Base-by-base conservation (phyloP, 2,888 invertebrate genomes). In the Epicampocera succincta region DNA sequence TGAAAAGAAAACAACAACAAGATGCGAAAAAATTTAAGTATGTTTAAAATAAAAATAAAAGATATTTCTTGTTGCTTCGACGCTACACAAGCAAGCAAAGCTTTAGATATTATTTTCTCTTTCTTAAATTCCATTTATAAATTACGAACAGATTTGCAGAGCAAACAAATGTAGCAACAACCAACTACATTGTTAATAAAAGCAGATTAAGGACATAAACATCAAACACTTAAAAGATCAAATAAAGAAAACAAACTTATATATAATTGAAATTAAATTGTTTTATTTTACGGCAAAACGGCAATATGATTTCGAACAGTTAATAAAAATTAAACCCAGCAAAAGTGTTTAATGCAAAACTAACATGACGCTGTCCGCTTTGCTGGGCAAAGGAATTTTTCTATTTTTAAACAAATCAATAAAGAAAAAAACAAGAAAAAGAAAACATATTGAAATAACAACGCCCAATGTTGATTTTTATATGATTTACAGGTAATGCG, bases 11-110 rank as follows among this genome's bases (percentile, higher is more conserved):
- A 80, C 50, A 60, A 81, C 21, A 71, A 66, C 17, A 71, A 42
- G 33, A 46, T 33, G 8, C 9, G 8, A 63, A 66, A 25, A 65
- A 65, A 66, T 85, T 83, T 83, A 85, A 86, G 83, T 87, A 50
- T 54, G 71, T 48, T 72, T 85, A 85, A 85, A 85, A 84, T 83
- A 86, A 87, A 87, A 85, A 87, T 84, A 87, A 87, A 86, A 88
- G 87, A 87, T 88, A 88, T 87, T 87, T 85, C 84, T 85, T 88
- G 85, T 88, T 87, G 17, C n/a, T n/a, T n/a, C n/a, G n/a, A n/a
- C n/a, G n/a, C n/a, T n/a, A n/a, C n/a, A n/a, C n/a, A n/a, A 83
- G 82, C 85, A 85, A n/a, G 2, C 25, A 25, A 52, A 9, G 84
- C 85, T 85, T 85, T 87, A 85, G 85, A 15, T 17, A 17, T n/a